Evolutionary conservation across 1,140 invertebrate species (phyloP).

Genomic region (Bombus consobrinus): DNA sequence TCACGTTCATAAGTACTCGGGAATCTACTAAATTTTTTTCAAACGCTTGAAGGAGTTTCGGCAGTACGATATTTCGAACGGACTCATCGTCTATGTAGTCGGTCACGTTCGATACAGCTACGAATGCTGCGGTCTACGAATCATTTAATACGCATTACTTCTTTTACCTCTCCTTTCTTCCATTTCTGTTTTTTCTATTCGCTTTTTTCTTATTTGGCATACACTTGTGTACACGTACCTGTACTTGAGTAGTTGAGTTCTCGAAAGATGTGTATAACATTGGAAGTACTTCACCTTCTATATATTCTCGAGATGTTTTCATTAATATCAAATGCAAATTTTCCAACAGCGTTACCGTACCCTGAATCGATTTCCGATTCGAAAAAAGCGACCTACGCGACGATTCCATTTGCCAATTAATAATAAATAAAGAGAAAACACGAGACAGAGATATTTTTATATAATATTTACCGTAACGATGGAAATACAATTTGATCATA

Average conservation of each 20-base stretch:
- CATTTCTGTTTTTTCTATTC: neutral
- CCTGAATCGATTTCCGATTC: slow-evolving; percentile 94
- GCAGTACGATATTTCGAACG: slow-evolving; percentile 92
- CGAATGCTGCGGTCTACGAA: slow-evolving; percentile 92
- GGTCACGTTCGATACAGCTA: slow-evolving; percentile 93
- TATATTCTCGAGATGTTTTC: slow-evolving; percentile 92
- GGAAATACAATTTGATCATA: slow-evolving; percentile 93
- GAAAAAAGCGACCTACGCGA: slow-evolving; percentile 87
- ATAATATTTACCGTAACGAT: slow-evolving; percentile 87
- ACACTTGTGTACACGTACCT: slow-evolving; percentile 84
- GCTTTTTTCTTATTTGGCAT: neutral
- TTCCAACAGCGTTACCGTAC: slow-evolving; percentile 94
- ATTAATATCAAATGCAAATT: slow-evolving; percentile 95
- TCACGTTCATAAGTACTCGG: slow-evolving; percentile 89
- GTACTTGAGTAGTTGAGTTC: slow-evolving; percentile 95
- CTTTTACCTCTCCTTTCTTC: too few relatives aligned
- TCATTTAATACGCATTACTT: neutral
- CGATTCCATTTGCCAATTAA: neutral
- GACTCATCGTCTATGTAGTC: slow-evolving; percentile 93
- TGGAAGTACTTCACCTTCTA: slow-evolving; percentile 92
- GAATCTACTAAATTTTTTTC: slow-evolving; percentile 92
- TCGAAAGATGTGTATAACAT: slow-evolving; percentile 95
- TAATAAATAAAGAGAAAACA: neutral
- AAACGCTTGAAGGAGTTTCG: slow-evolving; percentile 94
- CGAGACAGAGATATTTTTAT: neutral